Conservation (phyloP, 2,797 vertebrate genomes). For the Pseudotriccus pelzelni region DNA sequence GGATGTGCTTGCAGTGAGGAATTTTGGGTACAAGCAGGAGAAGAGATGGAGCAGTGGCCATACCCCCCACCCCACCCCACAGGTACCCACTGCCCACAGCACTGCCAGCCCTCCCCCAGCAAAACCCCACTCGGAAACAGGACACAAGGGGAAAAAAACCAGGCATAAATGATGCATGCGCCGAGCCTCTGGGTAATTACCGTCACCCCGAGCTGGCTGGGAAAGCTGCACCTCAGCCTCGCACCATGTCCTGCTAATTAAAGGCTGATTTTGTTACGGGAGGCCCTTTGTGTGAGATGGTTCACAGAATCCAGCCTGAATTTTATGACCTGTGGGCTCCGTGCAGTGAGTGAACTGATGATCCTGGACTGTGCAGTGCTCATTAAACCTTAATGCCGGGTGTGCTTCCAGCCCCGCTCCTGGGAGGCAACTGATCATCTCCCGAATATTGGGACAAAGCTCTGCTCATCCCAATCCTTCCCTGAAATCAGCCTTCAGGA, state of each 20-base stretch:
- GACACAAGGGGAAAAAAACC: background rate
- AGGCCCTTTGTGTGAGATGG: constrained; percentile 55
- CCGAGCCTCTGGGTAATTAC: constrained; percentile 69
- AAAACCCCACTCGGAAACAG: constrained; percentile 31
- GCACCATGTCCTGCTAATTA: constrained; percentile 67
- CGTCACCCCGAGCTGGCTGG: constrained; percentile 38
- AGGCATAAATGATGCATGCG: constrained; percentile 56
- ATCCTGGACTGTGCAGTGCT: background rate
- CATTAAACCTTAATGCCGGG: background rate
- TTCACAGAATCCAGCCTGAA: constrained; percentile 24
- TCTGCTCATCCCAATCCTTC: background rate
- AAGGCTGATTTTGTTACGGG: constrained; percentile 68
- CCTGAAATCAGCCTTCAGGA: background rate
- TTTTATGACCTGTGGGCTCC: constrained; percentile 66
- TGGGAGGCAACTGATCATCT: background rate
- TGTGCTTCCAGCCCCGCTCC: background rate
- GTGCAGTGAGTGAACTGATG: background rate
- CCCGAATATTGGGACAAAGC: background rate
- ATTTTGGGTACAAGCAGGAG: background rate
- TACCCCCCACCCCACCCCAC: background rate
- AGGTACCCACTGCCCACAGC: background rate
- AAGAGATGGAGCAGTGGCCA: background rate
- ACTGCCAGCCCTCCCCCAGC: background rate
- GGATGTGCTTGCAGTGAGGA: rapidly evolving
- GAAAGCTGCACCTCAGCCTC: constrained; percentile 61